Conservation (phyloP, 2,888 invertebrate genomes). For the Gnatocerus cornutus region DNA sequence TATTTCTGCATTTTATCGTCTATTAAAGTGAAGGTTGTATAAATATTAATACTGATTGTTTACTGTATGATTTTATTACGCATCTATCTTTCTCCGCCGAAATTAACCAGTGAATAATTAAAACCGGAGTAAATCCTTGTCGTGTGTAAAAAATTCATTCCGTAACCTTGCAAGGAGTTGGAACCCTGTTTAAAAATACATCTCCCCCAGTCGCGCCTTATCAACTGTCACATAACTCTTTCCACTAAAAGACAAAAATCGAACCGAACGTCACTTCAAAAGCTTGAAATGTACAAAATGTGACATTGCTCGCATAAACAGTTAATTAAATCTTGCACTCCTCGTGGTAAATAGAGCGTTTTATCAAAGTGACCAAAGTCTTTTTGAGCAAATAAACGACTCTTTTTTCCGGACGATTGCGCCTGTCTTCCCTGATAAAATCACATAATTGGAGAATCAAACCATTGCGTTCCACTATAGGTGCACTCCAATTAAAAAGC, state of each 20-base stretch:
- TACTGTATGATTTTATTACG: constrained; percentile 37
- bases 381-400: constrained; percentile 11
- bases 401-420: constrained; percentile 18
- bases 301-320: constrained; percentile 22
- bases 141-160: constrained; percentile 3
- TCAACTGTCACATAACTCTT: constrained; percentile 9
- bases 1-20: constrained; percentile 39
- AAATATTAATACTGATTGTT: constrained; percentile 46
- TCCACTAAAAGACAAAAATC: not conserved
- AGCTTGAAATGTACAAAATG: constrained; percentile 19
- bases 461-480: not conserved
- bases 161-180: not conserved
- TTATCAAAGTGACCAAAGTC: not conserved
- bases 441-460: constrained; percentile 3
- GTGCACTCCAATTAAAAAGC: constrained; percentile 20
- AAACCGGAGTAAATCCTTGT: constrained; percentile 19
- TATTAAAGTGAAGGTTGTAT: constrained; percentile 44
- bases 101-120: constrained; percentile 34
- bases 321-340: constrained; percentile 30
- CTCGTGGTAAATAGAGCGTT: constrained; percentile 17
- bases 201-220: not conserved
- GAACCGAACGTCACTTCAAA: constrained; percentile 7
- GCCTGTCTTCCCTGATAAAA: not conserved
- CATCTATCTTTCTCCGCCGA: constrained; percentile 11
- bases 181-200: not conserved